A percentile compares a stretch with the other conserved stretches of the same genome.
phyloP scores from a whole-genome alignment of 53 echinoderm and acorn worm genomes.

The Paracentrotus lividus region DNA sequence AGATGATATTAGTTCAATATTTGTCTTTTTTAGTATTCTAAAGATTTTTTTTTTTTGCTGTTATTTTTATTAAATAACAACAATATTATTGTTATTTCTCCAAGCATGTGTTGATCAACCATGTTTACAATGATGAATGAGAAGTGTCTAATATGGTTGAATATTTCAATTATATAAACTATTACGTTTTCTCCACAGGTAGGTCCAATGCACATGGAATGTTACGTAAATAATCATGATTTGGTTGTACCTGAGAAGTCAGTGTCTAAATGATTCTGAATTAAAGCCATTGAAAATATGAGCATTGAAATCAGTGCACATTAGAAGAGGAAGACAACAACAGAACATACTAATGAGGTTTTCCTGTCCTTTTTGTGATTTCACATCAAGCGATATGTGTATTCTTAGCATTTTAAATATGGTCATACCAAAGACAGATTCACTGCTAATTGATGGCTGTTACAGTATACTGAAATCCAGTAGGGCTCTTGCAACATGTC shows the following conservation, averaged over 20 bases:
- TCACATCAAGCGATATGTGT: slow-evolving; percentile 32
- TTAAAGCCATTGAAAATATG: slow-evolving; percentile 33
- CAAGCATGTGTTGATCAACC: slow-evolving; percentile 23
- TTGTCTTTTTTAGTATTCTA: slow-evolving; percentile 6
- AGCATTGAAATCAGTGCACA: slow-evolving; percentile 54
- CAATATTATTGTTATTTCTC: slow-evolving; percentile 23
- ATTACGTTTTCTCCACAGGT: slow-evolving; percentile 25
- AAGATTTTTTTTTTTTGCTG: not conserved
- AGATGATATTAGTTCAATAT: not conserved
- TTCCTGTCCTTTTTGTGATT: slow-evolving; percentile 64
- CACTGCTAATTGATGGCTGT: slow-evolving; percentile 63
- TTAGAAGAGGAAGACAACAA: slow-evolving; percentile 45
- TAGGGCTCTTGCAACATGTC: slow-evolving; percentile 63
- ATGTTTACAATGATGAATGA: too few species aligned
- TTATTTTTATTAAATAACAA: slow-evolving; percentile 19
- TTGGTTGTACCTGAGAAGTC: slow-evolving; percentile 26
- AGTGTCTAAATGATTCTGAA: not conserved
- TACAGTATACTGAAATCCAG: slow-evolving; percentile 56
- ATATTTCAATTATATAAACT: slow-evolving; percentile 54
- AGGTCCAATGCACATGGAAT: slow-evolving; percentile 38
- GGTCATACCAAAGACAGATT: slow-evolving; percentile 58
- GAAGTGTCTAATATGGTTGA: slow-evolving; percentile 12
- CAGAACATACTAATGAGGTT: slow-evolving; percentile 66
- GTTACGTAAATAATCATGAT: slow-evolving; percentile 28
- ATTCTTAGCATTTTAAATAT: slow-evolving; percentile 64